Evolutionary conservation across 2,888 invertebrate species (phyloP), one percentile per base, ranked within the genome.

Genomic region (Polyommatus icarus): DNA sequence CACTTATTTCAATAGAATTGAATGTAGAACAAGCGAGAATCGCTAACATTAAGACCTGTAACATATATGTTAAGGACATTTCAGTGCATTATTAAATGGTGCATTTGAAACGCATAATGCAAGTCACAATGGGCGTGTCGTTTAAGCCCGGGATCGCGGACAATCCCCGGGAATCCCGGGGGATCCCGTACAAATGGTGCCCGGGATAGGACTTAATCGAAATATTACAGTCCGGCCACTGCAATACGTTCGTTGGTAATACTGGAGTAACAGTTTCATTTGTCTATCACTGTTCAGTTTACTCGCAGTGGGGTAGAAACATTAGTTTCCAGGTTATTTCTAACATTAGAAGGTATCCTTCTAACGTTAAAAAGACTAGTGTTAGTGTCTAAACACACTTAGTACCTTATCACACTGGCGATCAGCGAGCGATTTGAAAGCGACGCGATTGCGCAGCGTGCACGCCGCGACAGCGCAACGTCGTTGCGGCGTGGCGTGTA

Each of bases 161-260:
- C 78, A 73, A 46, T 73, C 73, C 40, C 46, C 7, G 36, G 36
- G 36, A 36, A 36, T 36, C 40, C 40, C 40, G 20, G 40, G 40
- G 29, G 78, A 80, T 80, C 78, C 79, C 78, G 78, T 77, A 79
- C 80, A 80, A 81, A 81, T 78, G 80, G 78, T 76, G 79, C 78
- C 57, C 77, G 77, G 78, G 78, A 72, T 79, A 76, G 79, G 77
- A 77, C 77, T 78, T 78, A 80, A 80, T 80, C 78, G 79, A 80
- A 80, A 80, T 80, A 80, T 80, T 81, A 80, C 79, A 18, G 67
- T 29, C 24, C 61, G 1, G 61, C 4, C 61, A 24, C 15, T 29
- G 67, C 15, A 32, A 67, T 67, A 67, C 20, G 61, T 29, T 61
- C 61, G 61, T 24, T 12, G 24, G 61, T 61, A 67, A 67, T 67